phyloP scores from a whole-genome alignment of 2,888 invertebrate genomes.

The Eristalis intricaria region DNA sequence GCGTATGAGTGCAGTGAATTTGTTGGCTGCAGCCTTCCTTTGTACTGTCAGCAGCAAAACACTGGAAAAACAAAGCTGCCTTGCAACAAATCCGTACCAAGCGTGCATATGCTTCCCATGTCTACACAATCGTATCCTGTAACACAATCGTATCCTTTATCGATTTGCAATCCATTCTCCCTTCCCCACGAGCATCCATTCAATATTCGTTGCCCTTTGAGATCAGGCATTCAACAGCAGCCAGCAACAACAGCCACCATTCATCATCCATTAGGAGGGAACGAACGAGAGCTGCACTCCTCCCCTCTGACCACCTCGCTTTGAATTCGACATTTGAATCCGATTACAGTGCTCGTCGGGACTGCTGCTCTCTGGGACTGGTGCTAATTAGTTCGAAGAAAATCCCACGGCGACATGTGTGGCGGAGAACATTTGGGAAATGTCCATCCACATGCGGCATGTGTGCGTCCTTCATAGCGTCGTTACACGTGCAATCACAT shows the following conservation, averaged over 20 bases:
- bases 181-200: neutral
- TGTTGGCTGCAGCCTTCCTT: too few species aligned
- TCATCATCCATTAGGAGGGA: neutral
- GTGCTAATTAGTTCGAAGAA: slow-evolving; percentile 1
- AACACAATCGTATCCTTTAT: neutral
- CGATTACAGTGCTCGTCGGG: neutral
- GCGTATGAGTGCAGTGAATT: too few species aligned
- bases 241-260: neutral
- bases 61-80: too few species aligned
- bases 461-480: neutral
- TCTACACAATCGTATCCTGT: neutral
- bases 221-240: neutral
- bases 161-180: neutral
- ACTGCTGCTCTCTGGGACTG: neutral
- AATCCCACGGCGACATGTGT: neutral
- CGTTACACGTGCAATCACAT: neutral
- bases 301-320: neutral
- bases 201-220: neutral
- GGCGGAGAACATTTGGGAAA: neutral
- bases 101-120: neutral
- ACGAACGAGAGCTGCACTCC: neutral
- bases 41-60: too few species aligned
- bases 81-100: too few species aligned
- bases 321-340: slow-evolving; percentile 2
- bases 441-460: neutral